phyloP scores from a whole-genome alignment of 1,140 invertebrate genomes.

The Planococcus citri region DNA sequence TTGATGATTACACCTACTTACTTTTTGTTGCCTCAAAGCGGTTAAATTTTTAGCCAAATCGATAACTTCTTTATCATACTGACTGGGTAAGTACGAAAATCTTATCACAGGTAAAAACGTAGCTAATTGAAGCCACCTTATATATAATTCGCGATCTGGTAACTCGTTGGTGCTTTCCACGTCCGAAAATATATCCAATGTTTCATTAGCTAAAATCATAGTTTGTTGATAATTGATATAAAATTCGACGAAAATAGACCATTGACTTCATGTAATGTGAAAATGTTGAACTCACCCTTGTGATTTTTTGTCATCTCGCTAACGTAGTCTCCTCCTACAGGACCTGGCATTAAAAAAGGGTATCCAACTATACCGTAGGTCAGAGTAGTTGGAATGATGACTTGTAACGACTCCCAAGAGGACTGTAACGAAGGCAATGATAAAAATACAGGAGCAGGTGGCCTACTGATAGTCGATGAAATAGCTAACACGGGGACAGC shows the following conservation, averaged over 20 bases:
- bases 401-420: conserved; percentile 72
- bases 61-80: conserved; percentile 64
- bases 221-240: too few relatives aligned
- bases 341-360: conserved; percentile 82
- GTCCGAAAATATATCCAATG: background rate
- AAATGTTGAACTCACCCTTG: background rate
- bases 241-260: background rate
- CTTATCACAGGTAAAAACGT: conserved; percentile 85
- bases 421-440: conserved; percentile 73
- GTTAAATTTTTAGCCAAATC: conserved; percentile 64
- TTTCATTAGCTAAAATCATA: background rate
- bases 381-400: conserved; percentile 69
- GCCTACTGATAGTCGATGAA: conserved; percentile 64
- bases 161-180: background rate
- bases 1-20: conserved; percentile 32
- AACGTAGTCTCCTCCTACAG: conserved; percentile 68
- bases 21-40: conserved; percentile 55
- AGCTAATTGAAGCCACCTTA: conserved; percentile 88
- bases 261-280: too few relatives aligned
- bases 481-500: conserved; percentile 60
- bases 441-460: conserved; percentile 72
- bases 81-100: conserved; percentile 76
- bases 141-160: conserved; percentile 58
- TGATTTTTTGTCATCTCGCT: conserved; percentile 20
- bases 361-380: conserved; percentile 78